A percentile compares a stretch with the other conserved stretches of the same genome.
Conservation (phyloP, 37 sponge, comb jelly and placozoan genomes). For the Geodia barretti region DNA sequence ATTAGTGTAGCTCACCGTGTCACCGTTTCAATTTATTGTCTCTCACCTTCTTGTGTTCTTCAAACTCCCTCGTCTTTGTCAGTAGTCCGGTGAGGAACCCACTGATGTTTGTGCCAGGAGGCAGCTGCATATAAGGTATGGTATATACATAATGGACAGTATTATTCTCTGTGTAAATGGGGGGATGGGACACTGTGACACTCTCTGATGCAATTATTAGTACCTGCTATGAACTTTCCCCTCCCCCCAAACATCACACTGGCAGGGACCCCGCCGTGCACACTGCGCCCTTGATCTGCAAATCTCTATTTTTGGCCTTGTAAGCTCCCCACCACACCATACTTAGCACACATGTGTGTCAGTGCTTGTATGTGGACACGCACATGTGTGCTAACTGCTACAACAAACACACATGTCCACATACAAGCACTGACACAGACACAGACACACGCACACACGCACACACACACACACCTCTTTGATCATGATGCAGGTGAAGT, state of each 20-base stretch:
- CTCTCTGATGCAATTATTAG: too few relatives aligned
- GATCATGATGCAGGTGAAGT: conserved; percentile 79
- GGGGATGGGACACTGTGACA: too few relatives aligned
- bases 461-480: conserved; percentile 42
- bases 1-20: too few relatives aligned
- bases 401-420: neutral
- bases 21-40: neutral
- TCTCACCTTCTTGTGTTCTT: conserved; percentile 62
- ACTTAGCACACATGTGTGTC: neutral
- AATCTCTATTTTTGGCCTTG: too few relatives aligned
- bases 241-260: too few relatives aligned
- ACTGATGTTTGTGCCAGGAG: conserved; percentile 32
- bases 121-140: conserved; percentile 24
- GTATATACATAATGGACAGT: neutral
- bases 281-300: too few relatives aligned
- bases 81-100: conserved; percentile 39
- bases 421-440: neutral
- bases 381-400: neutral
- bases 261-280: too few relatives aligned
- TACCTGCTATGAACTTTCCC: too few relatives aligned
- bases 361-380: neutral
- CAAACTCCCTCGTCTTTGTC: conserved; percentile 42
- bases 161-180: too few relatives aligned
- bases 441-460: neutral
- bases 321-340: too few relatives aligned